These are phyloP conservation scores for Sebastes cheni DNA, from an alignment of 2,797 vertebrate species.

Conservation along the genomic window DNA sequence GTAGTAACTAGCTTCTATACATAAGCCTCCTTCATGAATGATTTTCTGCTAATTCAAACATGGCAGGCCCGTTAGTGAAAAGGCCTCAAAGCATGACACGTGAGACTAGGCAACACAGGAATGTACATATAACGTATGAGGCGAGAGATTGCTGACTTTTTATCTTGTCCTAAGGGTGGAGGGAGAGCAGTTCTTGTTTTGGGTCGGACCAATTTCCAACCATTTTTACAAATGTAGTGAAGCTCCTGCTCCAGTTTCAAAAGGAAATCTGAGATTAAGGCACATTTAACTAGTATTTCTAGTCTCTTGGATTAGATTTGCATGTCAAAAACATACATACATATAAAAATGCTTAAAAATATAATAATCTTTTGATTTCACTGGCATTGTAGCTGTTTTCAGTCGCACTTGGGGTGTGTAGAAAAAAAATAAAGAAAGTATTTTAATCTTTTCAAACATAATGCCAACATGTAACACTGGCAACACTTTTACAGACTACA, in stretches of 20 bases:
- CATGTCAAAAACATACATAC: neutral
- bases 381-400: neutral
- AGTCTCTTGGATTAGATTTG: neutral
- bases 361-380: neutral
- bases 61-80: neutral
- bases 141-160: neutral
- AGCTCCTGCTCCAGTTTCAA: neutral
- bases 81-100: neutral
- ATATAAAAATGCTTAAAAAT: neutral
- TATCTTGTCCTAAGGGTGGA: neutral
- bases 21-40: neutral
- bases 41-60: neutral
- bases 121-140: neutral
- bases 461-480: neutral
- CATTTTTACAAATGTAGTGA: neutral
- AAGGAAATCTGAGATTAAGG: neutral
- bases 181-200: neutral
- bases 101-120: neutral
- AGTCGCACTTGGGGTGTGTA: neutral
- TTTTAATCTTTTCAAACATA: neutral
- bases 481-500: neutral
- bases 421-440: neutral
- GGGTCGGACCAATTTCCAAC: neutral
- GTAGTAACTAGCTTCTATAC: neutral
- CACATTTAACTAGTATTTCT: neutral